phyloP scores from a whole-genome alignment of 1,140 invertebrate species.

The Forficula auricularia region DNA sequence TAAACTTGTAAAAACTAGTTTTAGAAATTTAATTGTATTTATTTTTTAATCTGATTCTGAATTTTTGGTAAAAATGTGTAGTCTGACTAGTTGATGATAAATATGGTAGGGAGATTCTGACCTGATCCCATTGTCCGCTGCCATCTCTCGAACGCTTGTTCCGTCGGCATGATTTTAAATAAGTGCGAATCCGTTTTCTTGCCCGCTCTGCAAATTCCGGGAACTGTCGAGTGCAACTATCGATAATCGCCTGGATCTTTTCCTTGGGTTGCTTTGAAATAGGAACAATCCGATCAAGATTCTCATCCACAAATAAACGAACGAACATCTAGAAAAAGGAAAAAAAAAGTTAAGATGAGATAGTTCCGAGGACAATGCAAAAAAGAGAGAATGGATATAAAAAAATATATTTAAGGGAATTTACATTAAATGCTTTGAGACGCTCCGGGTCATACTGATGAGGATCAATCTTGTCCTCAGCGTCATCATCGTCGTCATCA shows the following conservation, averaged over 20 bases:
- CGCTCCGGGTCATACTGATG: slow-evolving; percentile 84
- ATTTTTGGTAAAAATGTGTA: too few species aligned
- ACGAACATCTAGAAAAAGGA: slow-evolving; percentile 74
- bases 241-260: slow-evolving; percentile 93
- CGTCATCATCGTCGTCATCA: slow-evolving; percentile 74
- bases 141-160: slow-evolving; percentile 80
- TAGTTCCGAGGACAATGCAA: background rate
- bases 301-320: slow-evolving; percentile 89
- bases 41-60: too few species aligned
- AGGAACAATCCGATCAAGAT: slow-evolving; percentile 86
- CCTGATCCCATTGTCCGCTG: slow-evolving; percentile 15
- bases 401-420: too few species aligned
- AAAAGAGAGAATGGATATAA: background rate
- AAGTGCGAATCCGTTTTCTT: slow-evolving; percentile 84
- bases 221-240: slow-evolving; percentile 89
- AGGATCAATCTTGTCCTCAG: slow-evolving; percentile 70
- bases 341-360: background rate
- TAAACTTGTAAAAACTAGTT: too few species aligned
- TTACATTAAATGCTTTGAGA: slow-evolving; percentile 92
- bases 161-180: slow-evolving; percentile 84
- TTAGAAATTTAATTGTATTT: too few species aligned
- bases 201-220: slow-evolving; percentile 89
- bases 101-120: too few species aligned
- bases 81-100: too few species aligned
- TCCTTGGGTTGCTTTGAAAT: slow-evolving; percentile 96